Base-by-base conservation (phyloP, 2,888 invertebrate species). In the Lordiphosa fenestrarum region DNA sequence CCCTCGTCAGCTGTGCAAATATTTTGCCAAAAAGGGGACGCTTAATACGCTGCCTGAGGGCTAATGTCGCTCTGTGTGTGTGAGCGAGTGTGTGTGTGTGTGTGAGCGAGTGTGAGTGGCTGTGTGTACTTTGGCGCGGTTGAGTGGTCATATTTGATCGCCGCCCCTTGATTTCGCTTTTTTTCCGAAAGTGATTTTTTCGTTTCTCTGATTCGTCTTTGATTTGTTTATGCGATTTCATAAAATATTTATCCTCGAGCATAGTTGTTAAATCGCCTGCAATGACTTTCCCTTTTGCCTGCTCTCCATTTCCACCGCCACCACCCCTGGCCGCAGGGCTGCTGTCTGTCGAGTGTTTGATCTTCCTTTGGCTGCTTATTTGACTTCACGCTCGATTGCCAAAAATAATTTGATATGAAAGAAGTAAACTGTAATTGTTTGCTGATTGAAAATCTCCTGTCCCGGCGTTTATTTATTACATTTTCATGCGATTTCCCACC, bases 241-340 rank as follows among this genome's bases (percentile, higher is more conserved):
- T 82, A 84, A 85, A 84, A 82, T 82, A 85, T 83, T 77, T 87
- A 86, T 83, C 87, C 87, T 76, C 75, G 58, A 77, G 86, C 85
- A 81, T 66, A 72, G 81, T 85, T 85, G 87, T 86, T 87, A 87
- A 87, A 87, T 87, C 86, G 86, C 77, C 73, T 86, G 87, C 78
- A 81, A 84, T 83, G 78, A 72, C 65, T 81, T 71, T 80, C 71
- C 77, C 76, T 82, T 76, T 78, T 78, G 68, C 51, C 66, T 60
- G 69, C 21, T 35, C 6, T 9, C 12, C 51, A 10, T n/a, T 4
- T 21, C 7, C n/a, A 12, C 15, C 41, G 6, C 15, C 44, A 13
- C 42, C 19, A 10, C 21, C 19, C 13, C 13, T 36, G 50, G 41
- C 50, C 23, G 38, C 21, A 47, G 25, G 44, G 15, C 15, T 50